phyloP scores from a whole-genome alignment of 92 coral and sea anemone genomes.

The Porites divaricata region DNA sequence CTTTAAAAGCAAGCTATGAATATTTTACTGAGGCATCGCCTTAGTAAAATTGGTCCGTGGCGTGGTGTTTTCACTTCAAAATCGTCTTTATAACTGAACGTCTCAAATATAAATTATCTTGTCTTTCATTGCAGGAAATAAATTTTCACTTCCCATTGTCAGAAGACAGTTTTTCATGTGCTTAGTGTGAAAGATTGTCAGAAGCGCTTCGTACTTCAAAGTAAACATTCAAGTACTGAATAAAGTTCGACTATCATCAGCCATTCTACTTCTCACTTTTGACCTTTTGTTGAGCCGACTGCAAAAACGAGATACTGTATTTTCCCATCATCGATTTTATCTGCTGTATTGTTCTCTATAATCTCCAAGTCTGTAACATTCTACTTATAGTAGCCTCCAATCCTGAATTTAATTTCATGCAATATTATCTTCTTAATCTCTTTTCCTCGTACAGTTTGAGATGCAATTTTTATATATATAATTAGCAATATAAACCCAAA shows the following conservation, averaged over 20 bases:
- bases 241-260: conserved; percentile 5
- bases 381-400: too few species aligned
- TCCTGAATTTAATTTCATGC: too few species aligned
- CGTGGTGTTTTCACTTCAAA: background rate
- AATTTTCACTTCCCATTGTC: background rate
- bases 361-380: background rate
- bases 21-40: conserved; percentile 13
- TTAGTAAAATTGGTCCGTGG: conserved; percentile 22
- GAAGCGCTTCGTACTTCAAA: conserved; percentile 8
- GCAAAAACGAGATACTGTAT: background rate
- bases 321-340: conserved; percentile 16
- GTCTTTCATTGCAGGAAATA: background rate
- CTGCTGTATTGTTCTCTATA: background rate
- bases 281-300: background rate
- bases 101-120: conserved; percentile 2
- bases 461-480: too few species aligned
- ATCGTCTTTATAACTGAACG: background rate
- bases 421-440: background rate
- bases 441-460: background rate
- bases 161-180: background rate
- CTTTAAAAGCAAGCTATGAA: conserved; percentile 32
- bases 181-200: background rate
- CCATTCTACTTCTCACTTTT: background rate
- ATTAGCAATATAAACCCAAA: conserved; percentile 3
- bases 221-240: conserved; percentile 14